Percentiles rank a stretch among this genome's conserved stretches.
Evolutionary conservation across 64 coral and sea anemone genomes (phyloP).

Genomic region (Actinia equina): DNA sequence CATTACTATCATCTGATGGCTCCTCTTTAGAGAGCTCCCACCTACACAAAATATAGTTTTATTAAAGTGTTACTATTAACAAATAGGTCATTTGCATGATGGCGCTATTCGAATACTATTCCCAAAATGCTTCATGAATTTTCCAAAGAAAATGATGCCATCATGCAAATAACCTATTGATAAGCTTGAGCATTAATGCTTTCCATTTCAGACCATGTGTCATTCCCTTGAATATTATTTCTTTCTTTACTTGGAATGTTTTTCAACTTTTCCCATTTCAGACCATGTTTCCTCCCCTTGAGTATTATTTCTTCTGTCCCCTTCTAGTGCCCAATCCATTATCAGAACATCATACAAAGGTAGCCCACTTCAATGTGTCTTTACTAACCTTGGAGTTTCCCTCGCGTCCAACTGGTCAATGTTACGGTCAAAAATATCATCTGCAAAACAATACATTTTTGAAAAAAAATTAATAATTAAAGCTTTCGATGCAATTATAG

Average conservation of each 20-base stretch:
- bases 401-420: constrained; percentile 94
- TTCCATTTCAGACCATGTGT: background rate
- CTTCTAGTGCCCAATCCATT: background rate
- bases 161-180: no score
- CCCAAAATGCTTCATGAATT: no score
- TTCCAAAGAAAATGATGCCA: background rate
- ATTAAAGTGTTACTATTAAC: no score
- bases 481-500: no score
- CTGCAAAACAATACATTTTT: constrained; percentile 21
- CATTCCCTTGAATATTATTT: no score
- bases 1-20: constrained; percentile 50
- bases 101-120: no score
- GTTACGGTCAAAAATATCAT: constrained; percentile 97
- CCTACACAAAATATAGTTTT: constrained; percentile 25
- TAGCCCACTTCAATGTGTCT: background rate
- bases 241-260: no score
- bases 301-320: background rate
- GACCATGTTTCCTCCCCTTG: no score
- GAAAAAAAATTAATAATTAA: background rate
- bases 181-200: background rate
- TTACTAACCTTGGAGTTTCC: constrained; percentile 87
- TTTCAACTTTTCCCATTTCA: no score
- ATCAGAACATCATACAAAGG: background rate
- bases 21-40: constrained; percentile 95
- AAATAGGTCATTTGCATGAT: no score